phyloP scores from a whole-genome alignment of 2,113 vertebrate species.

The Xiphorhynchus elegans region DNA sequence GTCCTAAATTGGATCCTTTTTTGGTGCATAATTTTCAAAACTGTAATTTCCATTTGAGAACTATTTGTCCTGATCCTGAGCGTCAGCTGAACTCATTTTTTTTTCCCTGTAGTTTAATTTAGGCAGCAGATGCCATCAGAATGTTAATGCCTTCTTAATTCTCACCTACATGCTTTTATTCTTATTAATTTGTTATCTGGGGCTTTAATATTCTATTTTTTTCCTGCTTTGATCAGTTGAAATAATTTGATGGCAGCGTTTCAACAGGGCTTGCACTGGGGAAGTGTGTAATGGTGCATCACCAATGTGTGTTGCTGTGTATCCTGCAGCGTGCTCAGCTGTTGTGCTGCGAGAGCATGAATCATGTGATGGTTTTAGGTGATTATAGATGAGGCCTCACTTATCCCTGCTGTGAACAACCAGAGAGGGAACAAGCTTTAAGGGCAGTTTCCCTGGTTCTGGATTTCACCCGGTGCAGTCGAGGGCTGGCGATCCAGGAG shows the following conservation, averaged over 20 bases:
- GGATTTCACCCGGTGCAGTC: not conserved
- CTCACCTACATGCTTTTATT: conserved; percentile 75
- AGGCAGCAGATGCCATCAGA: conserved; percentile 70
- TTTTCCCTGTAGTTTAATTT: conserved; percentile 67
- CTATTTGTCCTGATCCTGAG: conserved; percentile 69
- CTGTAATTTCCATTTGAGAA: conserved; percentile 70
- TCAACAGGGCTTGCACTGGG: conserved; percentile 30
- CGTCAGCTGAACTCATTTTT: conserved; percentile 62
- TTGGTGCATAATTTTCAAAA: conserved; percentile 65
- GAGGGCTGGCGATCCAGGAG: not conserved
- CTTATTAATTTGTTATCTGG: conserved; percentile 73
- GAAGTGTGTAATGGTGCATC: conserved; percentile 61
- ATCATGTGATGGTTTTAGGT: conserved; percentile 63
- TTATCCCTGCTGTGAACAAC: conserved; percentile 56
- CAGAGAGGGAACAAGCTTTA: not conserved
- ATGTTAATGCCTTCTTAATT: conserved; percentile 74
- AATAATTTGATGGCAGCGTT: conserved; percentile 61
- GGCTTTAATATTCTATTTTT: conserved; percentile 65
- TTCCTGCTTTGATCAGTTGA: conserved; percentile 56
- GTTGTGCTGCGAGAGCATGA: conserved; percentile 37
- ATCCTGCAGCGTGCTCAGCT: conserved; percentile 67
- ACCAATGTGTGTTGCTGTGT: conserved; percentile 50
- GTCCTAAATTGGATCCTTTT: conserved; percentile 67
- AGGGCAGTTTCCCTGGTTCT: not conserved
- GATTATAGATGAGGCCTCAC: conserved; percentile 54